A percentile compares a stretch with the other conserved stretches of the same genome.
phyloP scores from a whole-genome alignment of 2,113 vertebrate species.

The Psephotus haematonotus region DNA sequence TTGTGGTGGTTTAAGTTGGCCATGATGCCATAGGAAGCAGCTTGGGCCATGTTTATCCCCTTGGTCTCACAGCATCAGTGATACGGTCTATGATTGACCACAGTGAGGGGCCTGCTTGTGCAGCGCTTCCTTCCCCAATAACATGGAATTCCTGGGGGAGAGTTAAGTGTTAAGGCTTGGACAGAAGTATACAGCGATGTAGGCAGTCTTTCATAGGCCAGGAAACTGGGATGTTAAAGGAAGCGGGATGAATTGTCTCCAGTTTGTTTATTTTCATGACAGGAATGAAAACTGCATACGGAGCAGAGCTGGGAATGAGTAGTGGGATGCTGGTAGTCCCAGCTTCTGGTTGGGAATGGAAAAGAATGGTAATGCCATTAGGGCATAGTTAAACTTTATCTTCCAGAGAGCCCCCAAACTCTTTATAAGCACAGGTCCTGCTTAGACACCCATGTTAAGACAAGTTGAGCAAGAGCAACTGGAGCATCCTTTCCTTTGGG shows the following conservation, averaged over 20 bases:
- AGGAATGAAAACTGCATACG: background rate
- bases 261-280: conserved; percentile 19
- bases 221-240: background rate
- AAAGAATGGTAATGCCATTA: background rate
- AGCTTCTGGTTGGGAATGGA: background rate
- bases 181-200: background rate
- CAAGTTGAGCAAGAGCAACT: background rate
- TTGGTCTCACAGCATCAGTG: background rate
- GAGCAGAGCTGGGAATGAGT: background rate
- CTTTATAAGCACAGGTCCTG: background rate
- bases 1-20: background rate
- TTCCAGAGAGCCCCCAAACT: background rate
- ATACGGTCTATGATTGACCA: background rate
- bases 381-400: background rate
- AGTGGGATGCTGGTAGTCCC: background rate
- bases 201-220: background rate
- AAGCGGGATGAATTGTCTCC: background rate
- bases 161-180: conserved; percentile 7
- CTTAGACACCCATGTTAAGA: accelerated
- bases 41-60: background rate
- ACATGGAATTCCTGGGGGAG: background rate
- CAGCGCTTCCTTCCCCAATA: background rate
- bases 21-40: background rate
- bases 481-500: background rate
- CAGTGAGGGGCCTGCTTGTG: background rate